Evolutionary conservation across 2,888 invertebrate genomes (phyloP).

Genomic region (Eupithecia dodoneata): DNA sequence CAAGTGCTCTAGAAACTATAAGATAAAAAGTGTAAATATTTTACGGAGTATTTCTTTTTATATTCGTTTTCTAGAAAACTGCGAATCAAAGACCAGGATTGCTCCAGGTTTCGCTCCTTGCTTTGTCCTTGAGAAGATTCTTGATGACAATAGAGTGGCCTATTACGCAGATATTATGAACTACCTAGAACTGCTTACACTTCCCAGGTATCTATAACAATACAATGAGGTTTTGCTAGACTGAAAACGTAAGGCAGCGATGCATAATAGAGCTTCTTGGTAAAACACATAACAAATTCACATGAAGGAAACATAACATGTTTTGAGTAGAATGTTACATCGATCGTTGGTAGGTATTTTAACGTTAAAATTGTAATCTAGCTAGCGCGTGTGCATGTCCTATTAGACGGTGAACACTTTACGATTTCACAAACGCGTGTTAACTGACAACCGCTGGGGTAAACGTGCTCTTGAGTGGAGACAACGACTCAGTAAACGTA

Average conservation of each 20-base stretch:
- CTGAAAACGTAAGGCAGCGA: slow-evolving; percentile 14
- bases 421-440: slow-evolving; percentile 22
- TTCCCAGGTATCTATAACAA: neutral
- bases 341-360: slow-evolving; percentile 1
- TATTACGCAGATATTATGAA: neutral
- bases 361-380: slow-evolving; percentile 32
- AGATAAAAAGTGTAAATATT: neutral
- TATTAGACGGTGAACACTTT: slow-evolving; percentile 23
- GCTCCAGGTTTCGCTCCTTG: neutral
- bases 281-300: slow-evolving; percentile 19
- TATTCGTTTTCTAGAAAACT: neutral
- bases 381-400: slow-evolving; percentile 32
- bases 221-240: slow-evolving; percentile 5
- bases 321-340: neutral
- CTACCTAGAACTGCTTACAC: neutral
- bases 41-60: no score
- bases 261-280: slow-evolving; percentile 18
- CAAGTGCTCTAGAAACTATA: slow-evolving; percentile 1
- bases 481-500: no score
- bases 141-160: neutral
- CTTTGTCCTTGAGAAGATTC: neutral
- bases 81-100: neutral
- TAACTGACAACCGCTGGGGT: no score
- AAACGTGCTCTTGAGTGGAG: no score
- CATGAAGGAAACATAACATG: slow-evolving; percentile 13